These are phyloP conservation scores for Agriopis leucophaearia DNA, from an alignment of 2,888 invertebrate species.

Conservation along the genomic window DNA sequence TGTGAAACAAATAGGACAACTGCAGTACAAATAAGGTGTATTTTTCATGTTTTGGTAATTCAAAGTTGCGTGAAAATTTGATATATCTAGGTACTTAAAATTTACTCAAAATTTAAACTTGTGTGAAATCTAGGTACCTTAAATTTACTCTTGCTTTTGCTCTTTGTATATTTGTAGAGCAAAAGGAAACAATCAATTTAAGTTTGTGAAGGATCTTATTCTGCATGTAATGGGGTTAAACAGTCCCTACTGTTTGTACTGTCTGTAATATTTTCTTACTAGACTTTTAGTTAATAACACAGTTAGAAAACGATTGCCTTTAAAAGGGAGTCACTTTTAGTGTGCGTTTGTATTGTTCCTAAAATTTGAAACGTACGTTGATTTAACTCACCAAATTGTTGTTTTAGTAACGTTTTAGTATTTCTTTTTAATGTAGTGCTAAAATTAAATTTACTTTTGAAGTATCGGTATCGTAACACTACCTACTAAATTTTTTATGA, in stretches of 20 bases:
- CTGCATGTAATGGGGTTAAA: neutral
- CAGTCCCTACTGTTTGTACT: constrained; percentile 24
- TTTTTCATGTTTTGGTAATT: too few relatives aligned
- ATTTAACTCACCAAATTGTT: constrained; percentile 81
- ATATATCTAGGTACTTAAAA: too few relatives aligned
- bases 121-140: too few relatives aligned
- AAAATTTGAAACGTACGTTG: constrained; percentile 73
- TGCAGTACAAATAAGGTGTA: too few relatives aligned
- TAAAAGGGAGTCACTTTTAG: constrained; percentile 64
- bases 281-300: constrained; percentile 38
- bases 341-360: constrained; percentile 77
- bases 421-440: constrained; percentile 65
- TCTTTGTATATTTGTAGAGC: too few relatives aligned
- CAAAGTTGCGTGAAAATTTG: too few relatives aligned
- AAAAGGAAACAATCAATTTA: neutral
- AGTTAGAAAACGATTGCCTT: constrained; percentile 56
- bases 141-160: too few relatives aligned
- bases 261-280: constrained; percentile 44
- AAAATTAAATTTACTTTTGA: constrained; percentile 71
- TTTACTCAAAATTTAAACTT: too few relatives aligned
- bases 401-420: constrained; percentile 70
- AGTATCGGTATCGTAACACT: constrained; percentile 74
- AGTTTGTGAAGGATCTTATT: neutral
- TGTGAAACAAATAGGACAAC: too few relatives aligned
- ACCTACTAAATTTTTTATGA: constrained; percentile 84